phyloP scores from a whole-genome alignment of 2,797 vertebrate species.

The Argya squamiceps region DNA sequence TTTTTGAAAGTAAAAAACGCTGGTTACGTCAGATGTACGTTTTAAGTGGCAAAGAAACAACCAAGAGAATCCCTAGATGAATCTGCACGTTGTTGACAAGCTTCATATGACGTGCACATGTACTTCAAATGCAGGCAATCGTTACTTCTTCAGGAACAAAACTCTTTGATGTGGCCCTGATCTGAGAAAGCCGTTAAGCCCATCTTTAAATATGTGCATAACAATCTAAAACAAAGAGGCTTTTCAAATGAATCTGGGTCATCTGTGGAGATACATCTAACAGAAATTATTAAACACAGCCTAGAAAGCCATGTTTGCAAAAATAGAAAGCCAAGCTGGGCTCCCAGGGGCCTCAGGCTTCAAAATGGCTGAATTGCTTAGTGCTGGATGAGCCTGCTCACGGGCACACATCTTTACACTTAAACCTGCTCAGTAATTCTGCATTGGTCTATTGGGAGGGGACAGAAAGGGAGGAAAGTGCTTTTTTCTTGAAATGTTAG shows the following conservation, averaged over 20 bases:
- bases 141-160: not conserved
- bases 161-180: constrained; percentile 9
- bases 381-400: not conserved
- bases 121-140: not conserved
- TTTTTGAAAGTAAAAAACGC: not conserved
- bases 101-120: not conserved
- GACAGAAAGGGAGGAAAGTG: not conserved
- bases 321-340: not conserved
- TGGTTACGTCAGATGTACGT: not conserved
- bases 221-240: constrained; percentile 34
- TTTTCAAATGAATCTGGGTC: constrained; percentile 47
- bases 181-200: constrained; percentile 30
- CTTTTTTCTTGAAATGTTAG: not conserved
- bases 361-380: not conserved
- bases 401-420: not conserved
- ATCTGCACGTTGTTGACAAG: constrained; percentile 12
- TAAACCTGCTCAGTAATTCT: not conserved
- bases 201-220: constrained; percentile 40
- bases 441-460: not conserved
- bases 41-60: constrained; percentile 3
- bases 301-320: not conserved
- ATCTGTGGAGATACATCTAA: not conserved
- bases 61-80: constrained; percentile 12
- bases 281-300: constrained; percentile 16
- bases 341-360: not conserved